phyloP scores from a whole-genome alignment of 1,140 invertebrate genomes.

The Drosophila lini region DNA sequence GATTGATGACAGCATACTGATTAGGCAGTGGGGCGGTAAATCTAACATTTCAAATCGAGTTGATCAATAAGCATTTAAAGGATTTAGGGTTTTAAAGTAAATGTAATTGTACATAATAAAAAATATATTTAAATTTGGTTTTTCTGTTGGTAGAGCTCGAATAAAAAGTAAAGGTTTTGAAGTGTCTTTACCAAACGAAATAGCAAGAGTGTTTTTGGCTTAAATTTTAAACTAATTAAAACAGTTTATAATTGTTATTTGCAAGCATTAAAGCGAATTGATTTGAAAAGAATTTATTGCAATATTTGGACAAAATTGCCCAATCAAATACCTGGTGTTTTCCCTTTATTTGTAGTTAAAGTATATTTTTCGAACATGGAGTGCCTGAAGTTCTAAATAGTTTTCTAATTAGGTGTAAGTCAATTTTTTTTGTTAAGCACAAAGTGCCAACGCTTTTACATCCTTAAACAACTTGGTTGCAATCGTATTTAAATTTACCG shows the following conservation, averaged over 20 bases:
- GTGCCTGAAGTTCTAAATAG: background rate
- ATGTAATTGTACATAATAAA: background rate
- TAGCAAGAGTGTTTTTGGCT: too few relatives aligned
- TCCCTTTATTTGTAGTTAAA: too few relatives aligned
- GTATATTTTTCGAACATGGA: background rate
- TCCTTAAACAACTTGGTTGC: background rate
- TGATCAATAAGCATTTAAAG: background rate
- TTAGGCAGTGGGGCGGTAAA: background rate
- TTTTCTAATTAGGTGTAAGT: background rate
- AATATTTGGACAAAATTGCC: background rate
- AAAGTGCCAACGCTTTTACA: too few relatives aligned
- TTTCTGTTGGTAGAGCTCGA: background rate
- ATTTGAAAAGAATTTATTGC: background rate
- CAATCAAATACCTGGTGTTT: background rate
- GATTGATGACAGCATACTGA: conserved; percentile 22
- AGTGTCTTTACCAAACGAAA: too few relatives aligned
- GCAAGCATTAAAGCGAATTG: background rate
- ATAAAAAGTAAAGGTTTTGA: background rate
- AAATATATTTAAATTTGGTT: background rate
- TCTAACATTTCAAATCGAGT: background rate
- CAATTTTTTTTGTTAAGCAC: too few relatives aligned
- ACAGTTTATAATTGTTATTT: background rate
- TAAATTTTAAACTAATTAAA: too few relatives aligned
- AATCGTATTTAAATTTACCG: background rate
- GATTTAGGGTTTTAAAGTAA: background rate